A percentile compares a stretch with the other conserved stretches of the same genome.
Evolutionary conservation across 2,113 vertebrate genomes (phyloP).

Genomic region (Struthidea cinerea): DNA sequence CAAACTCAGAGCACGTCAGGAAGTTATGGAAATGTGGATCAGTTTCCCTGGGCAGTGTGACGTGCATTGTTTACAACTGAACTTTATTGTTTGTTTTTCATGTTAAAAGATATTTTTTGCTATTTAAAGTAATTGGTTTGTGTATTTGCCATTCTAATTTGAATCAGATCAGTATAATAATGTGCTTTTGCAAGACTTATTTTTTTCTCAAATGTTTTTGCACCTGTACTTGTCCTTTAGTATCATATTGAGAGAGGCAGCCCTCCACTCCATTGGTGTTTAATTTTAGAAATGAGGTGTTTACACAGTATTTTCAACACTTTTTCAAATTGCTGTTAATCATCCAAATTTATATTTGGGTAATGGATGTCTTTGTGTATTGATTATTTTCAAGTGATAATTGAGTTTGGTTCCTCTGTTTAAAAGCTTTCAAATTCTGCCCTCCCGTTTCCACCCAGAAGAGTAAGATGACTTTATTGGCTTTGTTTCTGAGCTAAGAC

Average conservation of each 20-base stretch:
- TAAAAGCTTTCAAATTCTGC: neutral
- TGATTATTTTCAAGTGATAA: neutral
- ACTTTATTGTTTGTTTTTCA: too few relatives aligned
- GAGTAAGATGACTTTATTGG: neutral
- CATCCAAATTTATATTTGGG: neutral
- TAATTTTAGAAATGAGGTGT: neutral
- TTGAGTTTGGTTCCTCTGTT: neutral
- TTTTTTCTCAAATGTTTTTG: neutral
- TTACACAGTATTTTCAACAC: neutral
- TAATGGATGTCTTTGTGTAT: neutral
- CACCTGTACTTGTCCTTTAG: neutral
- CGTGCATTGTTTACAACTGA: neutral
- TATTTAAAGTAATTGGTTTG: neutral
- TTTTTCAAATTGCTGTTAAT: neutral
- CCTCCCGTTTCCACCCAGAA: neutral
- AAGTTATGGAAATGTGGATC: neutral
- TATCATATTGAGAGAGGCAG: neutral
- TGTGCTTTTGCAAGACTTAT: neutral
- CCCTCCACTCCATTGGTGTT: neutral
- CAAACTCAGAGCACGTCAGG: neutral
- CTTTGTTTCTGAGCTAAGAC: neutral
- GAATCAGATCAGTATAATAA: neutral
- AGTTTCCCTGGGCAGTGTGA: neutral
- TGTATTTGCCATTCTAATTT: neutral
- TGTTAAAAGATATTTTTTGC: neutral